Base-by-base conservation (phyloP, 2,888 invertebrate species). In the Lysandra bellargus region DNA sequence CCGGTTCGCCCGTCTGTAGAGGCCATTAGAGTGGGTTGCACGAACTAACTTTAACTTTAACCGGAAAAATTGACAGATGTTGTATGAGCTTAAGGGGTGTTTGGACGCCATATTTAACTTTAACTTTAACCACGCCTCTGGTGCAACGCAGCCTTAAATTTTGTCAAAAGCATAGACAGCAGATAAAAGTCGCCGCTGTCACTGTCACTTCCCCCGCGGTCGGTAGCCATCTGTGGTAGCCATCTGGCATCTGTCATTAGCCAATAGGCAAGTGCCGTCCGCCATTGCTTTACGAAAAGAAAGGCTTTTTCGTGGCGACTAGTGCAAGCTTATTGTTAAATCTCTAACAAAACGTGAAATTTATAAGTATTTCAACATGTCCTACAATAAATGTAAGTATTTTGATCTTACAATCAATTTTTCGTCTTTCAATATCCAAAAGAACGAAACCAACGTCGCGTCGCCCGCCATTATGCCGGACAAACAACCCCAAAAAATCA, bases 371-470 rank as follows among this genome's bases (percentile, higher is more conserved):
- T n/a, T 73, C n/a, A 77, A 75, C 37, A 83, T 83, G 83, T 80
- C 83, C 53, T 83, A 78, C 37, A 83, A 83, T 37, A 83, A 82
- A 79, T 83, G 83, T 83, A 75, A 82, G 83, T 83, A 73, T 74
- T 60, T 40, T 60, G 4, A 30, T 7, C 17, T 53, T 53, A n/a
- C 14, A 57, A 61, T n/a, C 14, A 33, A 33, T 33, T 69, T 5
- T 14, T 69, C 17, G 4, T 14, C 4, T 17, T 33, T 33, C 33
- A 33, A 12, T 30, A 64, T 1, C 30, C 30, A 30, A 64, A 64
- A 64, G 64, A 23, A 23, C 1, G 6, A 30, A 64, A 5, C 69
- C 69, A 33, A 73, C 74, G 6, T 40, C 69, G 49, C 60, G 6
- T 40, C 69, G 49, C 60, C 74, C 79, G 79, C 79, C 79, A 75